Percentiles rank a stretch among this genome's conserved stretches.
Conservation (phyloP, 2,888 invertebrate genomes). For the Cotesia congregata region DNA sequence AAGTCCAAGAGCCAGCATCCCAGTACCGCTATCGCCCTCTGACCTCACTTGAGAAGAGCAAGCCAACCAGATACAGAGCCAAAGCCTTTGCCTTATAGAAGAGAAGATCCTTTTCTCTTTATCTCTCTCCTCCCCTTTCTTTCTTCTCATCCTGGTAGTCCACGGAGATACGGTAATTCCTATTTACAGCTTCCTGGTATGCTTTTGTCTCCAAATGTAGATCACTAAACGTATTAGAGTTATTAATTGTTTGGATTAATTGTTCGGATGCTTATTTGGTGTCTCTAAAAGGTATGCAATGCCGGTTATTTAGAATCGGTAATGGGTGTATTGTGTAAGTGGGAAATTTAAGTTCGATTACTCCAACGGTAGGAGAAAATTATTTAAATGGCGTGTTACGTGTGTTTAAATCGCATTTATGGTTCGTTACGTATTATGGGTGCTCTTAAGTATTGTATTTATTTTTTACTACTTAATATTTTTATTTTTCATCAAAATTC, state of each 20-base stretch:
- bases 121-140: constrained; percentile 34
- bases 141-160: constrained; percentile 31
- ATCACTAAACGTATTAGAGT: constrained; percentile 55
- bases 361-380: constrained; percentile 50
- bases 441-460: not conserved
- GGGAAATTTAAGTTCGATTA: constrained; percentile 29
- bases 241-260: constrained; percentile 12
- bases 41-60: constrained; percentile 58
- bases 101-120: constrained; percentile 1
- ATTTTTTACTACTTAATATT: too few relatives aligned
- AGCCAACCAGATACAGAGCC: constrained; percentile 19
- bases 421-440: not conserved
- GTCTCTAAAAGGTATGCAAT: constrained; percentile 9
- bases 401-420: constrained; percentile 2
- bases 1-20: constrained; percentile 55
- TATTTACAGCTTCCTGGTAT: constrained; percentile 62
- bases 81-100: not conserved
- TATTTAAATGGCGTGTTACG: constrained; percentile 55
- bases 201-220: constrained; percentile 58
- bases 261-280: constrained; percentile 11
- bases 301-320: not conserved
- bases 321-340: constrained; percentile 6
- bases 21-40: constrained; percentile 70
- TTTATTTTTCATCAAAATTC: too few relatives aligned
- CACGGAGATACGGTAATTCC: constrained; percentile 60